These are phyloP conservation scores for Teleiodes luculella DNA, from an alignment of 2,888 invertebrate species.

Conservation along the genomic window DNA sequence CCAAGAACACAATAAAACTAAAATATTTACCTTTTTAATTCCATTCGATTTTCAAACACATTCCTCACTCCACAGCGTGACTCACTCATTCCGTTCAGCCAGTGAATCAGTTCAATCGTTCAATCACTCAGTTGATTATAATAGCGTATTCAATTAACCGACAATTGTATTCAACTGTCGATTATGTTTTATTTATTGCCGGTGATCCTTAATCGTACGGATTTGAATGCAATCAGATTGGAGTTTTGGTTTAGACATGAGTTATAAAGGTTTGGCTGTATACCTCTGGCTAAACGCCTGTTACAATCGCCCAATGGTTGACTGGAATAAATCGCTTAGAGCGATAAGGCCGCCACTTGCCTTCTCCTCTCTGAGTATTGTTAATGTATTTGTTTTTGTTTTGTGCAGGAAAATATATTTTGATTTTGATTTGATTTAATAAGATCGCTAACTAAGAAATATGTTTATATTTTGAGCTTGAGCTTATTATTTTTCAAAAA, in stretches of 20 bases:
- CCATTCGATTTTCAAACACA: not conserved
- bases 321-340: too few species aligned
- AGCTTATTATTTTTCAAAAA: too few species aligned
- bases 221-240: slow-evolving; percentile 10
- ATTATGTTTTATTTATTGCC: slow-evolving; percentile 3
- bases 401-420: too few species aligned
- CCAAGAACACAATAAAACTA: too few species aligned
- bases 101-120: not conserved
- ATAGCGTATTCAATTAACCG: slow-evolving; percentile 19
- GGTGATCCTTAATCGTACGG: slow-evolving; percentile 1
- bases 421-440: too few species aligned
- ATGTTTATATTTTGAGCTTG: too few species aligned
- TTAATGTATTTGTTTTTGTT: too few species aligned
- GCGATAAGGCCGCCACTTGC: too few species aligned
- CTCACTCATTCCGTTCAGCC: not conserved
- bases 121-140: slow-evolving; percentile 21
- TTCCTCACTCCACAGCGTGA: not conserved
- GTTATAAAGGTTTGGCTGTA: not conserved
- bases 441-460: too few species aligned
- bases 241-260: not conserved
- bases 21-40: not conserved
- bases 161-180: slow-evolving; percentile 14
- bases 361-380: too few species aligned
- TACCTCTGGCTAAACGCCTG: too few species aligned
- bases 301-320: not conserved